These are phyloP conservation scores for Myotis pilosus DNA, from an alignment of 2,797 vertebrate genomes.

Conservation along the genomic window DNA sequence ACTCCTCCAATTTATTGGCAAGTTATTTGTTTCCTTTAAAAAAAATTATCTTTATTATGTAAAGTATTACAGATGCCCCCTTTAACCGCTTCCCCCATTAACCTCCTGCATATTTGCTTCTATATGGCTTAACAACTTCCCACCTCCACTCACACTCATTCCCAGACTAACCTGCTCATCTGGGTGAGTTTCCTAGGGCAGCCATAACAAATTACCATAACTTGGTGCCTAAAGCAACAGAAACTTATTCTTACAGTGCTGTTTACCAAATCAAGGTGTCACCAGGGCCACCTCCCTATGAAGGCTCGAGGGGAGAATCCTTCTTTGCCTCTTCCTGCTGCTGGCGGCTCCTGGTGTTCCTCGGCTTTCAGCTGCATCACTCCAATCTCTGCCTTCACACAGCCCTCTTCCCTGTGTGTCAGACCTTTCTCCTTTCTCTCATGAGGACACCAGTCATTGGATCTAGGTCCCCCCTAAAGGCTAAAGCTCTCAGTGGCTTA, in stretches of 20 bases:
- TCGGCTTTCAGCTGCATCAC: neutral
- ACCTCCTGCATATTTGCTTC: neutral
- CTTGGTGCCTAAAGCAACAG: neutral
- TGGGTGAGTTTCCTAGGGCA: neutral
- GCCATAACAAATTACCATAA: neutral
- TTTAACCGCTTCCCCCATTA: no score
- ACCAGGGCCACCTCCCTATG: neutral
- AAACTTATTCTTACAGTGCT: neutral
- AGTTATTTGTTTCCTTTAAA: neutral
- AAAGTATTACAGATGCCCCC: no score
- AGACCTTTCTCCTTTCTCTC: neutral
- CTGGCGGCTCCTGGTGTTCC: neutral
- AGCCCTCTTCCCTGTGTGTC: neutral
- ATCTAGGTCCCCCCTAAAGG: neutral
- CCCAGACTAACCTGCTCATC: neutral
- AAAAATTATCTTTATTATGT: no score
- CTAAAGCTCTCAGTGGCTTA: neutral
- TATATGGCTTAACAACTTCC: neutral
- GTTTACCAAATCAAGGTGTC: neutral
- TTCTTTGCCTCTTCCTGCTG: neutral
- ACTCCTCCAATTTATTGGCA: neutral
- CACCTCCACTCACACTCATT: neutral
- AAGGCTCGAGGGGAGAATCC: neutral
- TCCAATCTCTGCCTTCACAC: neutral
- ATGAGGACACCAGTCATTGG: neutral